Conservation (phyloP, 2,888 invertebrate species). For the Helobdella robusta region DNA sequence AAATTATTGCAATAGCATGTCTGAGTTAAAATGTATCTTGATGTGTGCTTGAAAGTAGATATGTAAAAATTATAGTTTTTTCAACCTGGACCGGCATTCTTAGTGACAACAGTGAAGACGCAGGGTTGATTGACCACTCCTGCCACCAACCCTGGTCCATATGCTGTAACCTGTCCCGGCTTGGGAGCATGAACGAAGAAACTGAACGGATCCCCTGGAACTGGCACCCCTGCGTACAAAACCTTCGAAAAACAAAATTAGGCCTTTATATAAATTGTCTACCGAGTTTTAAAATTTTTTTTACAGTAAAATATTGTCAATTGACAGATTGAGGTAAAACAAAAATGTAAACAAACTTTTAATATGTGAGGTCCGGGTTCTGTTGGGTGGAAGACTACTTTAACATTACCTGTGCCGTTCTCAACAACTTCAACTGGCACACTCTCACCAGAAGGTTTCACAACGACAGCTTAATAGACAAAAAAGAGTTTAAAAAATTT, state of each 20-base stretch:
- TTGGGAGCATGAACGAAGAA: slow-evolving; percentile 28
- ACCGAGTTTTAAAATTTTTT: not conserved
- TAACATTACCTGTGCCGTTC: slow-evolving; percentile 21
- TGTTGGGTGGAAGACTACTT: slow-evolving; percentile 23
- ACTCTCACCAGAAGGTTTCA: slow-evolving; percentile 28
- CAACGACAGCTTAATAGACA: slow-evolving; percentile 25
- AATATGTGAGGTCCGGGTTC: slow-evolving; percentile 27
- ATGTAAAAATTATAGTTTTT: too few species aligned
- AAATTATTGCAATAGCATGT: too few species aligned
- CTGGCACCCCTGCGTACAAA: slow-evolving; percentile 25
- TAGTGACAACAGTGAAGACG: slow-evolving; percentile 29
- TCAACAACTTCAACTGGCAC: slow-evolving; percentile 24
- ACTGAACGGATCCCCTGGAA: slow-evolving; percentile 28
- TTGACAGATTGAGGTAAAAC: not conserved
- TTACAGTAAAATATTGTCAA: not conserved
- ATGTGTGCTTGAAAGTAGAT: too few species aligned
- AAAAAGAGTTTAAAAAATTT: too few species aligned
- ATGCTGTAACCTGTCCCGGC: slow-evolving; percentile 29
- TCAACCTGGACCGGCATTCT: slow-evolving; percentile 56
- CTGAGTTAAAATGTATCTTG: too few species aligned
- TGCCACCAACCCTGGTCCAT: slow-evolving; percentile 27
- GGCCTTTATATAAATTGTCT: not conserved
- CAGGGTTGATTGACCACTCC: slow-evolving; percentile 25
- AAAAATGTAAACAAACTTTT: slow-evolving; percentile 6
- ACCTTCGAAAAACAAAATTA: too few species aligned